Percentiles rank a stretch among this genome's conserved stretches.
These are phyloP conservation scores for Gavia stellata DNA, from an alignment of 2,113 vertebrate genomes.

Conservation along the genomic window DNA sequence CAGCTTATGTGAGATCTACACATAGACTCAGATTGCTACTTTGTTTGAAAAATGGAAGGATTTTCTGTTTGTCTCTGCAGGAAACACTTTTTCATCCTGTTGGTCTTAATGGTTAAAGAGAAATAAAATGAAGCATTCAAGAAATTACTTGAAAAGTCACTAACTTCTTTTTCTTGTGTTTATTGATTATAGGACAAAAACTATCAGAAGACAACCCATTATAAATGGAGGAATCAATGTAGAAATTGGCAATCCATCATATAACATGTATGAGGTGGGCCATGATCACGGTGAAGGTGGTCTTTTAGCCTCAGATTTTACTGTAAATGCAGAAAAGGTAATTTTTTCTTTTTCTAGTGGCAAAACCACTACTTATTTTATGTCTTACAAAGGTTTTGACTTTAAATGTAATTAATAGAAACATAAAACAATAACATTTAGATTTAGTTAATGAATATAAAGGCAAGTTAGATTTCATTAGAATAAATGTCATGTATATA, in stretches of 20 bases:
- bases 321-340: constrained; percentile 94
- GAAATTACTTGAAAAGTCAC: neutral
- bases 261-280: constrained; percentile 98
- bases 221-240: constrained; percentile 96
- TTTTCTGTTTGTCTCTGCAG: neutral
- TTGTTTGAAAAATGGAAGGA: neutral
- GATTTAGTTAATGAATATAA: neutral
- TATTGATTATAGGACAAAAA: constrained; percentile 83
- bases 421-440: neutral
- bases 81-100: neutral
- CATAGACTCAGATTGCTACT: neutral
- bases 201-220: constrained; percentile 93
- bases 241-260: constrained; percentile 97
- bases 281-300: constrained; percentile 92
- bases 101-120: neutral
- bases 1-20: neutral
- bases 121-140: neutral
- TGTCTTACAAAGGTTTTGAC: neutral
- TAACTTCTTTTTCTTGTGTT: neutral
- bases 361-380: neutral
- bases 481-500: neutral
- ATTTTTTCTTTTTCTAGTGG: neutral
- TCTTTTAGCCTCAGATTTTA: constrained; percentile 90
- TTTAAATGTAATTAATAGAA: neutral
- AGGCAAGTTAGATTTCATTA: neutral